Evolutionary conservation across 2,113 vertebrate genomes (phyloP).

Genomic region (Pycnonotus jocosus): DNA sequence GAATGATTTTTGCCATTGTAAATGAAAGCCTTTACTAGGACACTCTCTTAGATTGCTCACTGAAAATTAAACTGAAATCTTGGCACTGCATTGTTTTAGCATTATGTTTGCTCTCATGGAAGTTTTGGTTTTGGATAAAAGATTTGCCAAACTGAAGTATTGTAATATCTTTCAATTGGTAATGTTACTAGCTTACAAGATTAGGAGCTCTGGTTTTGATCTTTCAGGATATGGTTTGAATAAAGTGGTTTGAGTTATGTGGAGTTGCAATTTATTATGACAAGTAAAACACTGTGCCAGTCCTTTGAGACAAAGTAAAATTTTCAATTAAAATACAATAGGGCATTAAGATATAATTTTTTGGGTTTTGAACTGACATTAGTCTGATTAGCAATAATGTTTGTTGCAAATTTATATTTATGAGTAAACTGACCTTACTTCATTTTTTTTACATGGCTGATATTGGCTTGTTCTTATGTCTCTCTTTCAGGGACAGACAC

Average conservation of each 20-base stretch:
- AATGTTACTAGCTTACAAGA: background rate
- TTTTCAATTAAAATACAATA: background rate
- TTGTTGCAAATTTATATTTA: background rate
- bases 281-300: background rate
- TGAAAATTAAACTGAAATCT: conserved; percentile 29
- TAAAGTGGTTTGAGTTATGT: background rate
- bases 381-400: background rate
- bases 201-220: background rate
- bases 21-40: background rate
- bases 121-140: background rate
- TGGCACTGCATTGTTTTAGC: background rate
- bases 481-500: background rate
- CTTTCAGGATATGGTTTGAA: background rate
- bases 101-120: background rate
- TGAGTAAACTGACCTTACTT: background rate
- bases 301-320: background rate
- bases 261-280: background rate
- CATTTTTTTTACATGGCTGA: background rate
- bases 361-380: background rate
- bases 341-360: background rate
- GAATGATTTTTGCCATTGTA: background rate
- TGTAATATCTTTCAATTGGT: background rate
- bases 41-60: background rate
- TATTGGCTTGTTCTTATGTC: background rate
- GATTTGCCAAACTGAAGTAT: background rate